Conservation (phyloP, 2,797 vertebrate species). For the Hemibagrus guttatus region DNA sequence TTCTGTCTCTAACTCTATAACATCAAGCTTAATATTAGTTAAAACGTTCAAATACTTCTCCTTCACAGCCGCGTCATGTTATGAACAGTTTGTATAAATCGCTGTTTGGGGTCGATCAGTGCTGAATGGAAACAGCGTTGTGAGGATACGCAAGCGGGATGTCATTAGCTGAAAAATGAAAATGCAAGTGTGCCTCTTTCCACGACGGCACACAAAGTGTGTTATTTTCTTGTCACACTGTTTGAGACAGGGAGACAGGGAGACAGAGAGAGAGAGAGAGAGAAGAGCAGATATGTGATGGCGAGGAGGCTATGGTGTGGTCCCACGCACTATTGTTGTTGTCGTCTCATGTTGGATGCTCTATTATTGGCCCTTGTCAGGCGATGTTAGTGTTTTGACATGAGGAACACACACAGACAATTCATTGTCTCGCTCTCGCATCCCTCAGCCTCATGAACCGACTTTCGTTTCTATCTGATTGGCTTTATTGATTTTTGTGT, state of each 20-base stretch:
- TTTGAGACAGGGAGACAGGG: neutral
- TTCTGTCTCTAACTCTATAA: neutral
- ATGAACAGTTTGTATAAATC: neutral
- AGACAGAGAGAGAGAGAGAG: neutral
- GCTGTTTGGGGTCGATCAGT: neutral
- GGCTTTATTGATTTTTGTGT: neutral
- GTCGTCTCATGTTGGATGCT: conserved; percentile 1
- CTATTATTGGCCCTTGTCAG: conserved; percentile 37
- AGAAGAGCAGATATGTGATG: neutral
- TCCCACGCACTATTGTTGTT: neutral
- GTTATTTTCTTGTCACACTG: neutral
- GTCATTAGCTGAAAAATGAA: neutral
- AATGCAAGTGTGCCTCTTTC: conserved; percentile 7
- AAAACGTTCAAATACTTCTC: neutral
- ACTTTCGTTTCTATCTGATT: neutral
- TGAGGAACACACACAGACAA: neutral
- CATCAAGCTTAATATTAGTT: neutral
- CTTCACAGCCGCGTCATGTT: neutral
- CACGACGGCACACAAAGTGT: neutral
- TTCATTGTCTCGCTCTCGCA: neutral
- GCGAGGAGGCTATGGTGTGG: neutral
- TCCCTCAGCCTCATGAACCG: neutral
- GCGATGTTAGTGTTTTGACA: conserved; percentile 9
- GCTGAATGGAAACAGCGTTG: conserved; percentile 2
- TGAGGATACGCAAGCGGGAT: neutral